phyloP scores from a whole-genome alignment of 2,113 vertebrate species.

The Carassius gibelio region DNA sequence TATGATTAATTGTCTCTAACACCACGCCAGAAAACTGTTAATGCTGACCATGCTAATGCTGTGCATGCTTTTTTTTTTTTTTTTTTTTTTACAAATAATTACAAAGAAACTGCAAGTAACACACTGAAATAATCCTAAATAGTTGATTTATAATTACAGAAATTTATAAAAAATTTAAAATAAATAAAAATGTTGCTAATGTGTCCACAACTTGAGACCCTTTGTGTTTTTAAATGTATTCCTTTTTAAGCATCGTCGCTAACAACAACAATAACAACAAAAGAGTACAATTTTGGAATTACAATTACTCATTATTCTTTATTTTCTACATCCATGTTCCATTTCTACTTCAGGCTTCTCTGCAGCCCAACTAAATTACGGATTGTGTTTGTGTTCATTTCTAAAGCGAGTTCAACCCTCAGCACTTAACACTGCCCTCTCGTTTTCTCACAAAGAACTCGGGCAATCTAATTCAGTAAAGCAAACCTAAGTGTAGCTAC shows the following conservation, averaged over 20 bases:
- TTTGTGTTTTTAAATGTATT: no score
- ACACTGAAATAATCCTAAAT: neutral
- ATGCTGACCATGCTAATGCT: no score
- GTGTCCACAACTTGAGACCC: neutral
- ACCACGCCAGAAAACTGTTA: no score
- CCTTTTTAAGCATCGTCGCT: no score
- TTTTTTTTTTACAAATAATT: neutral
- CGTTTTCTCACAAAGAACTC: slow-evolving; percentile 63
- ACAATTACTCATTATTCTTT: no score
- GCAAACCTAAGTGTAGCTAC: slow-evolving; percentile 63
- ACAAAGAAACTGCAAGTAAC: neutral
- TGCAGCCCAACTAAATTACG: slow-evolving; percentile 28
- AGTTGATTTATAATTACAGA: neutral
- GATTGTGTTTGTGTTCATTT: slow-evolving; percentile 38
- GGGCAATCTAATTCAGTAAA: slow-evolving; percentile 55
- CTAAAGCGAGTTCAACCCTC: slow-evolving; percentile 41
- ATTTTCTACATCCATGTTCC: neutral
- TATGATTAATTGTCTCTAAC: neutral
- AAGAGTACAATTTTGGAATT: no score
- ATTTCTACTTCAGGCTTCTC: neutral
- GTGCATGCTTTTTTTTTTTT: no score
- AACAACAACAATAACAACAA: no score
- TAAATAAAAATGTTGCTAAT: no score
- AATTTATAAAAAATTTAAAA: neutral
- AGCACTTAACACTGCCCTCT: slow-evolving; percentile 37